A percentile compares a stretch with the other conserved stretches of the same genome.
phyloP scores from a whole-genome alignment of 1,140 invertebrate genomes.

The Psix sp. region DNA sequence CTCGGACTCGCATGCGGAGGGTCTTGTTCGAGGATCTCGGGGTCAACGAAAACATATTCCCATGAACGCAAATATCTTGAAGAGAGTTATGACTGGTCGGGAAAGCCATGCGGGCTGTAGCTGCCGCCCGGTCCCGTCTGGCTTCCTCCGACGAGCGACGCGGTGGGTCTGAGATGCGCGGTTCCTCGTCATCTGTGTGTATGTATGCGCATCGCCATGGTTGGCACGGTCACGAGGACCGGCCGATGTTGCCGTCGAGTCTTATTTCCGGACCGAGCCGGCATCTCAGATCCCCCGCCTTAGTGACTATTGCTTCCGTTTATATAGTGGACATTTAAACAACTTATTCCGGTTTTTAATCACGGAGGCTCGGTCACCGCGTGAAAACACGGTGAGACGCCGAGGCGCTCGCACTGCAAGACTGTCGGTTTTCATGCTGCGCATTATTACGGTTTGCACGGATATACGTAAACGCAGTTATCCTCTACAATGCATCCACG shows the following conservation, averaged over 20 bases:
- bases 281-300: conserved; percentile 64
- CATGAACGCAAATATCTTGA: conserved; percentile 75
- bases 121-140: background rate
- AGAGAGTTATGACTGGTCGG: conserved; percentile 67
- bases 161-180: conserved; percentile 61
- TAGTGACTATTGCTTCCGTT: conserved; percentile 75
- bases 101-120: conserved; percentile 31
- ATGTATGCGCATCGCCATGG: too few species aligned
- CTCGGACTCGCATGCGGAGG: conserved; percentile 73
- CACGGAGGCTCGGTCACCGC: conserved; percentile 76
- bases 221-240: too few species aligned
- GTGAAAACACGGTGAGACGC: conserved; percentile 72
- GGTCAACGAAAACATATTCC: conserved; percentile 72
- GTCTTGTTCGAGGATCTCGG: conserved; percentile 41
- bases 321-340: conserved; percentile 78
- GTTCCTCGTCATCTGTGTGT: conserved; percentile 3
- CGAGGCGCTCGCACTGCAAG: conserved; percentile 78
- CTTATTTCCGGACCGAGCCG: conserved; percentile 21
- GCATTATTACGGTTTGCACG: conserved; percentile 76
- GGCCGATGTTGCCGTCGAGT: background rate
- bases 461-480: conserved; percentile 69
- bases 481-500: conserved; percentile 50
- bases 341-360: conserved; percentile 79
- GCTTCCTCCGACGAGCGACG: conserved; percentile 61
- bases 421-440: conserved; percentile 78